These are phyloP conservation scores for Phodopus roborovskii DNA, from an alignment of 2,113 vertebrate species.

Conservation along the genomic window DNA sequence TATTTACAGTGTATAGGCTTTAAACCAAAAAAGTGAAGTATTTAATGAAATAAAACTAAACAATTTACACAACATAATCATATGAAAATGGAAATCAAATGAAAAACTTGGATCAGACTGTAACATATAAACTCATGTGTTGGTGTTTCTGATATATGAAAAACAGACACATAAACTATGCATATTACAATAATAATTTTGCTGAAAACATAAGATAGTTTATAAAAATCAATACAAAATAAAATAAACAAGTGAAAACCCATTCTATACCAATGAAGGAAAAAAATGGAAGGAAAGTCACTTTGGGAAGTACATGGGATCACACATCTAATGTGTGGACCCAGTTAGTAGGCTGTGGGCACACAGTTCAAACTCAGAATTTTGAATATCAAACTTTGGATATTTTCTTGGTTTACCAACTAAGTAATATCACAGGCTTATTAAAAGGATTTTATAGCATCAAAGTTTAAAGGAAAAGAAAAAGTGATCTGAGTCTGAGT, in stretches of 20 bases:
- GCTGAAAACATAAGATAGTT: neutral
- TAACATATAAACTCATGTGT: neutral
- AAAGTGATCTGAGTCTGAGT: neutral
- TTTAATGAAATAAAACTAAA: constrained; percentile 23
- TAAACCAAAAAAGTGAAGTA: neutral
- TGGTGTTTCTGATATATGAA: neutral
- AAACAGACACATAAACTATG: neutral
- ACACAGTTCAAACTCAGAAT: neutral
- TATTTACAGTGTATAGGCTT: neutral
- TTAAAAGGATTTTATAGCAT: neutral
- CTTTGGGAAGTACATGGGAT: rapidly evolving
- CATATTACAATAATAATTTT: neutral
- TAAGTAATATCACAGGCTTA: neutral
- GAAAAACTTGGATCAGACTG: neutral
- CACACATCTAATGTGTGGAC: too few relatives aligned
- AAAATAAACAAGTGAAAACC: neutral
- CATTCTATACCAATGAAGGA: neutral
- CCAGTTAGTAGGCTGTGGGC: too few relatives aligned
- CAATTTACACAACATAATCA: neutral
- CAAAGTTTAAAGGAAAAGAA: neutral
- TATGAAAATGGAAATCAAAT: constrained; percentile 33
- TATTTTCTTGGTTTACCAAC: neutral
- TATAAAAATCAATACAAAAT: neutral
- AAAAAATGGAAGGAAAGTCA: neutral
- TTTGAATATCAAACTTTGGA: neutral